phyloP scores from a whole-genome alignment of 2,797 vertebrate genomes.

The Synaphobranchus kaupii region DNA sequence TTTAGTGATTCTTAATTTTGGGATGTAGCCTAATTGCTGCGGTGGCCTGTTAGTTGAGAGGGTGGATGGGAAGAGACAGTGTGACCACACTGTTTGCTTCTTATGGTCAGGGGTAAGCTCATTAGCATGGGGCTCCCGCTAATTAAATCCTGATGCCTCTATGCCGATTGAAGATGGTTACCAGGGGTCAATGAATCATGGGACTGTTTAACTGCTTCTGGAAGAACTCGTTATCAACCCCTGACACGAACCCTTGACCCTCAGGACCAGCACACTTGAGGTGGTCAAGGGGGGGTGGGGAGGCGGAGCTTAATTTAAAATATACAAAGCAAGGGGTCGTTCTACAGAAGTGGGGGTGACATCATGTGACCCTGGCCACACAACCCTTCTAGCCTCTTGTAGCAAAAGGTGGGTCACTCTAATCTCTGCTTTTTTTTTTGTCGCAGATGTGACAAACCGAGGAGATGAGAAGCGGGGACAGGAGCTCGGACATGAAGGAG shows the following conservation, averaged over 20 bases:
- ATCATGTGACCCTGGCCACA: neutral
- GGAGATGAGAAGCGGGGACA: slow-evolving; percentile 81
- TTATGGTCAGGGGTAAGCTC: slow-evolving; percentile 30
- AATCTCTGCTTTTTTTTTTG: slow-evolving; percentile 37
- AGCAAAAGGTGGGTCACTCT: slow-evolving; percentile 9
- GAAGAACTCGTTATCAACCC: neutral
- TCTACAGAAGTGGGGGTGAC: slow-evolving; percentile 2
- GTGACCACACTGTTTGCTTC: slow-evolving; percentile 46
- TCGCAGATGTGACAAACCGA: slow-evolving; percentile 90
- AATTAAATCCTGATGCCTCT: slow-evolving; percentile 4
- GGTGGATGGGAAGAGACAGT: neutral
- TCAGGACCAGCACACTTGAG: neutral
- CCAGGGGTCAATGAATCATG: neutral
- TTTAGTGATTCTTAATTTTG: neutral
- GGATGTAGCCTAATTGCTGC: neutral
- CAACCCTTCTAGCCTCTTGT: neutral
- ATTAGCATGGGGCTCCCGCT: neutral
- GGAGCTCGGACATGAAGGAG: slow-evolving; percentile 85
- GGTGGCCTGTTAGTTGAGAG: slow-evolving; percentile 2
- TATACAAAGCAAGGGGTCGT: neutral
- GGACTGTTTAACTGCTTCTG: slow-evolving; percentile 10
- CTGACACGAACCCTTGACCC: neutral
- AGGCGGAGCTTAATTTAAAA: neutral
- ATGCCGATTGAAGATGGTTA: neutral
- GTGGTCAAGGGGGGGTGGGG: neutral